phyloP scores from a whole-genome alignment of 2,888 invertebrate genomes.

The Spisula solida region DNA sequence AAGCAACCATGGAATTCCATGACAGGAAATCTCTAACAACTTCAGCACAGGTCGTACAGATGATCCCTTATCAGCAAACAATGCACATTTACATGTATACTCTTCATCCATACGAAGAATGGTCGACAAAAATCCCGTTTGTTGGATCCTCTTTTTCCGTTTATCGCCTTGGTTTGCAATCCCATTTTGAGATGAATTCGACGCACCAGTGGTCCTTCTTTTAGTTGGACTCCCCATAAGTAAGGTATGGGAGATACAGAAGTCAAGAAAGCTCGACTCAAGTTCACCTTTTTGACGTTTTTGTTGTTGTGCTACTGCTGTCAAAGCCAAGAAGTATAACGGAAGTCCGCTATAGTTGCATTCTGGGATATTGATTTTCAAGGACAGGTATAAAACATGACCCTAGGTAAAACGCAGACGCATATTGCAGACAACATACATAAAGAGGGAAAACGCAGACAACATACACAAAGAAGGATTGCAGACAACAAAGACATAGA shows the following conservation, averaged over 20 bases:
- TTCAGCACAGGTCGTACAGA: constrained; percentile 88
- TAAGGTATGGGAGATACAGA: not conserved
- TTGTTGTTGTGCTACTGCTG: constrained; percentile 10
- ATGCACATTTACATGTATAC: constrained; percentile 72
- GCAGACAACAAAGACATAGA: no score
- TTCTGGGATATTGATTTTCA: constrained; percentile 38
- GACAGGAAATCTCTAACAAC: constrained; percentile 92
- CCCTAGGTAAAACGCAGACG: no score
- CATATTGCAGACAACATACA: no score
- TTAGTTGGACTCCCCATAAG: not conserved
- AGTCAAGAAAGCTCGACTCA: not conserved
- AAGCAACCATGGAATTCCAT: constrained; percentile 95
- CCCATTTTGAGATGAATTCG: constrained; percentile 36
- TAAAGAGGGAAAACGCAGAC: no score
- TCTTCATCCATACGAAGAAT: constrained; percentile 71
- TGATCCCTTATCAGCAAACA: constrained; percentile 81
- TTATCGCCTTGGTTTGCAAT: not conserved
- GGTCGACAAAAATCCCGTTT: constrained; percentile 32
- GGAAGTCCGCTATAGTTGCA: constrained; percentile 58
- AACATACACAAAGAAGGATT: no score
- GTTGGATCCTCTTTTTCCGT: not conserved
- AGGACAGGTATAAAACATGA: no score
- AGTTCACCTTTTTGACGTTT: not conserved
- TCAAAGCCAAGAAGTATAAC: constrained; percentile 46
- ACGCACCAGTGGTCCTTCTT: not conserved